Conservation (phyloP, 2,888 invertebrate genomes). For the Macrophya annulata region DNA sequence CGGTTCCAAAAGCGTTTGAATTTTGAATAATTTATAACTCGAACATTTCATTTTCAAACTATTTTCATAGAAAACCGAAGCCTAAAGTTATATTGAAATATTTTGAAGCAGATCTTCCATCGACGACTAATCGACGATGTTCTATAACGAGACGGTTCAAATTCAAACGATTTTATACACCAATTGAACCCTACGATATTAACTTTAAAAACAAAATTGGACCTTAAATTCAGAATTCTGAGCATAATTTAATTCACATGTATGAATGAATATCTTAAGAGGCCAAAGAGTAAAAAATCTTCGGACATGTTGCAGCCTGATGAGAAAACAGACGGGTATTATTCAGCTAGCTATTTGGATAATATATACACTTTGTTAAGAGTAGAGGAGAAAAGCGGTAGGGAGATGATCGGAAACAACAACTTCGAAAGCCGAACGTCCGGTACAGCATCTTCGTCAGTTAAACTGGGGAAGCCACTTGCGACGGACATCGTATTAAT, state of each 20-base stretch:
- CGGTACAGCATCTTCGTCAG: conserved; percentile 68
- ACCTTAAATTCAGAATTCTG: background rate
- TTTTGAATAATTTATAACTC: conserved; percentile 6
- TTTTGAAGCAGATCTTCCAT: background rate
- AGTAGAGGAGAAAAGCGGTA: background rate
- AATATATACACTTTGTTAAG: background rate
- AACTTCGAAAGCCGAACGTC: conserved; percentile 61
- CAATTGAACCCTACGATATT: background rate
- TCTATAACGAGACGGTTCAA: background rate
- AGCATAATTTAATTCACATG: background rate
- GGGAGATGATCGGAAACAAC: background rate
- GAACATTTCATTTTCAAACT: background rate
- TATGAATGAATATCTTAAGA: background rate
- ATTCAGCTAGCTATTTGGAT: background rate
- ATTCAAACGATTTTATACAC: background rate
- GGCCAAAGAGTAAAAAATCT: background rate
- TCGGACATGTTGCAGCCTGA: too few species aligned
- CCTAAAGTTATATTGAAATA: background rate
- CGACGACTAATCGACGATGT: background rate
- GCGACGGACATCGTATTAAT: conserved; percentile 62
- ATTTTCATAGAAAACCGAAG: background rate
- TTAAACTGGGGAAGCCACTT: conserved; percentile 71
- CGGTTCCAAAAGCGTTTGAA: background rate
- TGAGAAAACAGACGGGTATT: too few species aligned
- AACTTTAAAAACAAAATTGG: background rate